Evolutionary conservation across 2,888 invertebrate genomes (phyloP).

Genomic region (Cremastobaeus sp.): DNA sequence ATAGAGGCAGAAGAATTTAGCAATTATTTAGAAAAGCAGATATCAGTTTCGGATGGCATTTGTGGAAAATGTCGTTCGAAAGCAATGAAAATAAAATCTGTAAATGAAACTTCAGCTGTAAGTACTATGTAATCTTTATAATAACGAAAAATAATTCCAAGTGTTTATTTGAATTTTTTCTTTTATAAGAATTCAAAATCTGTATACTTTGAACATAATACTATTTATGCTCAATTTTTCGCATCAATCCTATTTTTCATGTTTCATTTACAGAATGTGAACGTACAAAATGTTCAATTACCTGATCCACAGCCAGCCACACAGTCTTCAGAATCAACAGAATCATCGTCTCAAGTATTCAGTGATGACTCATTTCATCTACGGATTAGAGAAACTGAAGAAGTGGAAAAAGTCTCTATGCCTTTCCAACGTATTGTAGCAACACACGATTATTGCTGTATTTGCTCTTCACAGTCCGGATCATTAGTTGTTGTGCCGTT

Average conservation of each 20-base stretch:
- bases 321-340: conserved; percentile 4
- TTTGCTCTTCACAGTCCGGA: too few relatives aligned
- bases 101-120: conserved; percentile 3
- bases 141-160: not conserved
- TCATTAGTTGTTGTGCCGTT: too few relatives aligned
- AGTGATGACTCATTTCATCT: conserved; percentile 16
- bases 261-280: too few relatives aligned
- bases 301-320: not conserved
- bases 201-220: too few relatives aligned
- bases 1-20: conserved; percentile 15
- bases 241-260: too few relatives aligned
- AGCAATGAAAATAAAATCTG: conserved; percentile 12
- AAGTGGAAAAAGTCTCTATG: conserved; percentile 10
- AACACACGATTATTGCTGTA: too few relatives aligned
- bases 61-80: conserved; percentile 5
- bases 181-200: too few relatives aligned
- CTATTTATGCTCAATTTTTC: too few relatives aligned
- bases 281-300: too few relatives aligned
- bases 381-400: conserved; percentile 1
- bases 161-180: not conserved
- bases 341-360: not conserved
- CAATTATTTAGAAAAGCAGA: not conserved
- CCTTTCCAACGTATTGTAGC: too few relatives aligned
- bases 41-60: conserved; percentile 9
- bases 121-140: not conserved